These are phyloP conservation scores for Gastrophysa polygoni DNA, from an alignment of 2,888 invertebrate genomes.

Conservation along the genomic window DNA sequence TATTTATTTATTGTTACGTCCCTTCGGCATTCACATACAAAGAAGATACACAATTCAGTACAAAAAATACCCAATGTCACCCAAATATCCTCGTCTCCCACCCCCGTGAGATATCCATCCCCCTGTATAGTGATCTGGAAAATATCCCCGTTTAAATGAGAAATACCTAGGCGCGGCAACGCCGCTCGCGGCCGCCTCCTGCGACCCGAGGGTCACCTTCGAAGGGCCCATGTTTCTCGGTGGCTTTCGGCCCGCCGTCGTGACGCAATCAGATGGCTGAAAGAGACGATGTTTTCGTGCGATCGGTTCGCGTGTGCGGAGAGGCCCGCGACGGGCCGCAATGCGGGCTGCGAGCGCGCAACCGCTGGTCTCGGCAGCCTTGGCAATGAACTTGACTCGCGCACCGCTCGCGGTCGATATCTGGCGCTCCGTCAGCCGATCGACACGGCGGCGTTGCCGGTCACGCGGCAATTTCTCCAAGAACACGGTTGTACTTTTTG, in stretches of 20 bases:
- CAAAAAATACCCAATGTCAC: too few species aligned
- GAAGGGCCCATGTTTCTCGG: neutral
- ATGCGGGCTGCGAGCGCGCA: constrained; percentile 64
- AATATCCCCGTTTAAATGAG: neutral
- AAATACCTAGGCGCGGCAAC: neutral
- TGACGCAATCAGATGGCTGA: neutral
- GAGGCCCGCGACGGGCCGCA: constrained; percentile 62
- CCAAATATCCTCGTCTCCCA: too few species aligned
- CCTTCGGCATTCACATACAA: too few species aligned
- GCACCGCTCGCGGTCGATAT: constrained; percentile 28
- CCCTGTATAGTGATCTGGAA: too few species aligned
- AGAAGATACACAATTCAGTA: too few species aligned
- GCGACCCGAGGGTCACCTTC: neutral
- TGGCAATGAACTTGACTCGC: constrained; percentile 76
- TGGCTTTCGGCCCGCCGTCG: too few species aligned
- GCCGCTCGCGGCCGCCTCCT: neutral
- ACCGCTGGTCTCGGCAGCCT: constrained; percentile 73
- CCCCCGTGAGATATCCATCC: too few species aligned
- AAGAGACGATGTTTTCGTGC: neutral
- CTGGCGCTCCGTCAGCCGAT: constrained; percentile 23
- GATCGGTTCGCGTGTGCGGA: constrained; percentile 18
- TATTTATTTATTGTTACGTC: too few species aligned
- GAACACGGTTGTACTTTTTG: too few species aligned
- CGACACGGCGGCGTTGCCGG: too few species aligned
- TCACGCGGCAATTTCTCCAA: too few species aligned